phyloP scores from a whole-genome alignment of 35 echinoderm and acorn worm genomes.

The Apostichopus japonicus region DNA sequence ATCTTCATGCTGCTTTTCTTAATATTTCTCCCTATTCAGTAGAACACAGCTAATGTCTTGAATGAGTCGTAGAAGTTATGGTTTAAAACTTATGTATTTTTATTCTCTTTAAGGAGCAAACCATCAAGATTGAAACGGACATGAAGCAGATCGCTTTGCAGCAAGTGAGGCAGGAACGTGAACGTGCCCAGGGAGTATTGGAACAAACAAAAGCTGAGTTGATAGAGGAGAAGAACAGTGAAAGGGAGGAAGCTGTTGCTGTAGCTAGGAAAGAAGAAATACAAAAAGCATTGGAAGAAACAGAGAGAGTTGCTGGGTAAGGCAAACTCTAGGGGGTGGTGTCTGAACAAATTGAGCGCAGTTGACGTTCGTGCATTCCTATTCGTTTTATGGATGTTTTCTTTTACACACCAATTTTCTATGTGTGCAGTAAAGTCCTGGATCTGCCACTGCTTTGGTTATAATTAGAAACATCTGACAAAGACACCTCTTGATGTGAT shows the following conservation, averaged over 20 bases:
- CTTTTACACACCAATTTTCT: no score
- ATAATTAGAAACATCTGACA: no score
- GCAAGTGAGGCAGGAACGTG: slow-evolving; percentile 77
- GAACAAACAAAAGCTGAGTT: slow-evolving; percentile 76
- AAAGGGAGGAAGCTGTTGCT: slow-evolving; percentile 76
- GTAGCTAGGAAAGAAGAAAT: slow-evolving; percentile 81
- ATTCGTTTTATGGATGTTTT: no score
- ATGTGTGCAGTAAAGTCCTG: no score
- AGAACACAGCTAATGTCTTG: no score
- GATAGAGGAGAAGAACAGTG: slow-evolving; percentile 57
- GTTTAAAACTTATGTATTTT: no score
- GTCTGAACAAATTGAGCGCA: no score
- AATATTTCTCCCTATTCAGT: neutral
- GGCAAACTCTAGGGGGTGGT: neutral
- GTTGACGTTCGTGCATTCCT: no score
- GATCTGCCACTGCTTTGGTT: no score
- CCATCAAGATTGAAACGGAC: slow-evolving; percentile 75
- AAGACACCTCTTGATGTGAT: no score
- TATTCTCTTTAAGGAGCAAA: slow-evolving; percentile 22
- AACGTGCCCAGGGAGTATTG: slow-evolving; percentile 69
- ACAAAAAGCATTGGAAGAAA: slow-evolving; percentile 62
- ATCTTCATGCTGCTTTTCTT: no score
- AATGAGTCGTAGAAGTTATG: no score
- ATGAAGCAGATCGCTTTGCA: slow-evolving; percentile 77
- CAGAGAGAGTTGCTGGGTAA: slow-evolving; percentile 87